Evolutionary conservation across 2,797 vertebrate species (phyloP).

Genomic region (Sciurus vulgaris): DNA sequence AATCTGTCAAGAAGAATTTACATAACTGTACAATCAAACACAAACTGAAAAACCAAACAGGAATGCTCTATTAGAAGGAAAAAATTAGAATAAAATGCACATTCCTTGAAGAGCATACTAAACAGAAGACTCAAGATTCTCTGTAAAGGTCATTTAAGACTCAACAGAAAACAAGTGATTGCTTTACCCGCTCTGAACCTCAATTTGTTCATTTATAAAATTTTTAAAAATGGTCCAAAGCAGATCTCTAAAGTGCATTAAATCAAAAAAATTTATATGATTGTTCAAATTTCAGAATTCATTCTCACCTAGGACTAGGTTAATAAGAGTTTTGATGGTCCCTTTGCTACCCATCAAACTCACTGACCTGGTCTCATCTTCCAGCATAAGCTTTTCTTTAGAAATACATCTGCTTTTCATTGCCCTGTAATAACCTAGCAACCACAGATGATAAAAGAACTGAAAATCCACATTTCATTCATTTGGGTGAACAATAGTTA

Average conservation of each 20-base stretch:
- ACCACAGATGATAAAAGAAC: background rate
- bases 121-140: background rate
- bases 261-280: background rate
- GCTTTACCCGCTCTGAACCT: background rate
- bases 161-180: background rate
- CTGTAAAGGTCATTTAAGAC: background rate
- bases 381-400: background rate
- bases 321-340: background rate
- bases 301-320: background rate
- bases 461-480: background rate
- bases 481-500: conserved; percentile 8
- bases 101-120: conserved; percentile 3
- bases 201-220: conserved; percentile 33
- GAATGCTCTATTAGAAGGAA: conserved; percentile 32
- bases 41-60: conserved; percentile 28
- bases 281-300: background rate
- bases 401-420: conserved; percentile 6
- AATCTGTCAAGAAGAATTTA: conserved; percentile 64
- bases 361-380: background rate
- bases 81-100: conserved; percentile 39
- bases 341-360: background rate
- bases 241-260: background rate
- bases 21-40: conserved; percentile 54
- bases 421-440: background rate
- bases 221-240: background rate